Conservation (phyloP, 2,888 invertebrate species). For the Euspilapteryx auroguttella region DNA sequence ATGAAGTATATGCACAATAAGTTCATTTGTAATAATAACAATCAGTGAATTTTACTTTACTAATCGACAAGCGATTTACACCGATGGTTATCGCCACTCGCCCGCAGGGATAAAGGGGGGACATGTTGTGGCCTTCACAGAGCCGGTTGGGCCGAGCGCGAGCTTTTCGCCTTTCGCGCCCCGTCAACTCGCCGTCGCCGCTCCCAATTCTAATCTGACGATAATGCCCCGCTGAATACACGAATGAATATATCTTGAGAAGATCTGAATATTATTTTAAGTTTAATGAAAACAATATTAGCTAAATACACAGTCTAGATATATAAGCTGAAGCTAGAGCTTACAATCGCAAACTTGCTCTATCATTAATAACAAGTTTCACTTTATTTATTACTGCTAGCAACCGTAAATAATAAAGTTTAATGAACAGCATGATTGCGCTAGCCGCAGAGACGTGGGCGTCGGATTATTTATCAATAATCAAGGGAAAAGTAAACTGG, state of each 20-base stretch:
- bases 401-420: too few relatives aligned
- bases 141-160: conserved; percentile 52
- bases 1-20: too few relatives aligned
- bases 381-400: too few relatives aligned
- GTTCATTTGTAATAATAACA: too few relatives aligned
- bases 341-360: too few relatives aligned
- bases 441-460: not conserved
- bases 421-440: not conserved
- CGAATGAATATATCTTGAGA: not conserved
- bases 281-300: too few relatives aligned
- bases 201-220: conserved; percentile 25
- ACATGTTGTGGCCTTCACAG: conserved; percentile 47
- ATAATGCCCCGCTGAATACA: not conserved
- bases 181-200: conserved; percentile 33
- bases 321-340: too few relatives aligned
- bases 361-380: too few relatives aligned
- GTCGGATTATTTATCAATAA: not conserved
- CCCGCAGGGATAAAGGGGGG: conserved; percentile 31
- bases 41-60: too few relatives aligned
- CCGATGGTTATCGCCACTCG: not conserved
- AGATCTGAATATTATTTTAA: too few relatives aligned
- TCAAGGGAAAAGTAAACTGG: not conserved
- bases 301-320: too few relatives aligned
- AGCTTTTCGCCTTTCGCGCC: conserved; percentile 54
- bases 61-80: too few relatives aligned